Percentiles rank a stretch among this genome's conserved stretches.
phyloP scores from a whole-genome alignment of 2,113 vertebrate species.

The Ceyx cyanopectus region DNA sequence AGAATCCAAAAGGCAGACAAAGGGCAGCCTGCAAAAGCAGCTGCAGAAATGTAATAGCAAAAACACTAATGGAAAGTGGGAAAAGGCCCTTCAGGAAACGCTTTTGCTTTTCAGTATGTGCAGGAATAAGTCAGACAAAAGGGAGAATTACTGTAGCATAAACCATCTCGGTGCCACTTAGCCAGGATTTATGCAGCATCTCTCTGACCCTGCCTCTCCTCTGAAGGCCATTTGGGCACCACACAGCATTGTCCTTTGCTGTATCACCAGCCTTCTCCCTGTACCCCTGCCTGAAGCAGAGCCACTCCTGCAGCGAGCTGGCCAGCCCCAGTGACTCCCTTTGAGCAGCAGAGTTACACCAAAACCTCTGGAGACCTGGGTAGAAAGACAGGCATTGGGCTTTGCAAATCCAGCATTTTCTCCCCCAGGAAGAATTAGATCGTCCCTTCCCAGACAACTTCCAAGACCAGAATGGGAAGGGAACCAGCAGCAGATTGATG shows the following conservation, averaged over 20 bases:
- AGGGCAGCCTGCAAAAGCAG: neutral
- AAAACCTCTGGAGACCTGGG: rapidly evolving
- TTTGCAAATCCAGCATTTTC: neutral
- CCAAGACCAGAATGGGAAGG: neutral
- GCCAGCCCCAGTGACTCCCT: neutral
- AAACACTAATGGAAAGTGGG: constrained; percentile 39
- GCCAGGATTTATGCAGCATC: rapidly evolving
- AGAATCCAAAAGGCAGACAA: constrained; percentile 12
- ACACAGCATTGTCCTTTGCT: neutral
- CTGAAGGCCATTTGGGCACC: neutral
- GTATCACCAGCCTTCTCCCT: rapidly evolving
- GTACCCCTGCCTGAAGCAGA: neutral
- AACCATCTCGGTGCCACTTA: constrained; percentile 34
- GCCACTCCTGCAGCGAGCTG: neutral
- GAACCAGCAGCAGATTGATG: neutral
- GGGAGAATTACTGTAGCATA: constrained; percentile 38
- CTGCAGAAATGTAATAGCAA: neutral
- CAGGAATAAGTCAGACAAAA: constrained; percentile 23
- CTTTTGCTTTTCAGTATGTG: constrained; percentile 20
- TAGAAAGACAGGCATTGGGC: rapidly evolving
- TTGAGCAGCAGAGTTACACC: rapidly evolving
- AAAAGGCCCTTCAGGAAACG: constrained; percentile 45
- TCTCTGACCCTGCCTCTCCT: neutral
- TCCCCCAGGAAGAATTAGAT: neutral
- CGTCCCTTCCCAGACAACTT: neutral